Evolutionary conservation across 1,140 invertebrate species (phyloP).

Genomic region (Drosophila micromelanica): DNA sequence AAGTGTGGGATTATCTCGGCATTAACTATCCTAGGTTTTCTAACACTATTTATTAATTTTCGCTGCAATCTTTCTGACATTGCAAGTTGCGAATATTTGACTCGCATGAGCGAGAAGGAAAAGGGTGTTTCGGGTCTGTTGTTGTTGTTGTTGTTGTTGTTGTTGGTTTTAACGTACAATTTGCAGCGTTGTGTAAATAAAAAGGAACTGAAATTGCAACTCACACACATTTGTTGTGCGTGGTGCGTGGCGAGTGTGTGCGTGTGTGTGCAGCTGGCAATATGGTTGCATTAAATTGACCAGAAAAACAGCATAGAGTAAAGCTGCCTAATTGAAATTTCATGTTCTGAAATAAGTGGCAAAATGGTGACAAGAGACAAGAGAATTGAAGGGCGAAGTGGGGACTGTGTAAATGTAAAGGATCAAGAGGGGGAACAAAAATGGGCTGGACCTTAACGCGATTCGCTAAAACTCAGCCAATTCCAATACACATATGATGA

Average conservation of each 20-base stretch:
- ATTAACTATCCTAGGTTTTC: too few species aligned
- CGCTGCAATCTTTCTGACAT: too few species aligned
- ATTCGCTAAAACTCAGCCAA: neutral
- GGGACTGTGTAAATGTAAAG: neutral
- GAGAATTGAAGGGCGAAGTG: neutral
- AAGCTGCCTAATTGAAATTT: conserved; percentile 79
- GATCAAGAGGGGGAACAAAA: neutral
- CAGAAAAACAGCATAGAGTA: conserved; percentile 74
- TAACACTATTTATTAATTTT: too few species aligned
- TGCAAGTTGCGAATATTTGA: too few species aligned
- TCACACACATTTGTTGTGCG: neutral
- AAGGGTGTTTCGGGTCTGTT: neutral
- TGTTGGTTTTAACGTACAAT: conserved; percentile 32
- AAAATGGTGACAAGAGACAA: conserved; percentile 20
- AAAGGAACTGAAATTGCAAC: conserved; percentile 30
- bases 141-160: conserved; percentile 8
- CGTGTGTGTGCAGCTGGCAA: conserved; percentile 30
- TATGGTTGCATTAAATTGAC: conserved; percentile 79
- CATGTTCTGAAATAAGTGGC: conserved; percentile 72
- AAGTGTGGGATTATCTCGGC: too few species aligned
- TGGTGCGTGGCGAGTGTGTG: neutral
- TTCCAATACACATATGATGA: neutral
- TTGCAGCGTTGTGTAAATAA: conserved; percentile 44
- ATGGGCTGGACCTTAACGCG: too few species aligned
- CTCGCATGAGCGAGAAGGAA: too few species aligned